Conservation (phyloP, 2,113 vertebrate genomes). For the Orthonyx spaldingii region DNA sequence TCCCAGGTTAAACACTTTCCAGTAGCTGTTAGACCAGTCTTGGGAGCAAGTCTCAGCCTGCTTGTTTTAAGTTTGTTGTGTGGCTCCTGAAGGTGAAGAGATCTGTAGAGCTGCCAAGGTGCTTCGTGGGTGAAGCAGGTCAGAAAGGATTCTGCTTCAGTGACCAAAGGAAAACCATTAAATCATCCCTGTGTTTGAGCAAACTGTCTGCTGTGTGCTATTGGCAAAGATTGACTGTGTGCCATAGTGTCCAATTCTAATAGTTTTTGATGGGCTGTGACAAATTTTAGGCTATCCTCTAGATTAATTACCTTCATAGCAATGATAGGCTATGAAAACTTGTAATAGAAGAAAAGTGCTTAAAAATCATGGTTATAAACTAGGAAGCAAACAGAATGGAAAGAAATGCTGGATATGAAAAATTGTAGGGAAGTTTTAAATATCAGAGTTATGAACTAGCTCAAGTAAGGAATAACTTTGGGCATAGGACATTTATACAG, state of each 20-base stretch:
- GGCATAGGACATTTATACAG: neutral
- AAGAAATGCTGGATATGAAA: neutral
- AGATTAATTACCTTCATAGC: neutral
- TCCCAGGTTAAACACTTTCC: neutral
- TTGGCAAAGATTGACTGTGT: neutral
- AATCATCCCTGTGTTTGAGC: neutral
- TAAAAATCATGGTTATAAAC: neutral
- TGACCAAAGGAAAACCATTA: neutral
- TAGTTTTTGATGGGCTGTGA: neutral
- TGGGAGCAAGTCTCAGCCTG: neutral
- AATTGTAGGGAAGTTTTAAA: neutral
- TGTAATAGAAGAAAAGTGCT: neutral
- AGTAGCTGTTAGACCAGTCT: conserved; percentile 13
- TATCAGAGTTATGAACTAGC: neutral
- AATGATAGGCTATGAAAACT: neutral
- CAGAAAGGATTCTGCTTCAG: neutral
- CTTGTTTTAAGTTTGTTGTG: neutral
- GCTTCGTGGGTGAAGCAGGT: neutral
- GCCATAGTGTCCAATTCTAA: neutral
- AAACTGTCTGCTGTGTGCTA: neutral
- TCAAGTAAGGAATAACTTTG: neutral
- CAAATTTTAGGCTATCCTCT: neutral
- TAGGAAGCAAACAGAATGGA: neutral
- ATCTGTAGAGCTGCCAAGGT: neutral
- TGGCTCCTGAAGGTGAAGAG: neutral